These are phyloP conservation scores for Nannobrachium achirus DNA, from an alignment of 2,113 vertebrate genomes.

Conservation along the genomic window DNA sequence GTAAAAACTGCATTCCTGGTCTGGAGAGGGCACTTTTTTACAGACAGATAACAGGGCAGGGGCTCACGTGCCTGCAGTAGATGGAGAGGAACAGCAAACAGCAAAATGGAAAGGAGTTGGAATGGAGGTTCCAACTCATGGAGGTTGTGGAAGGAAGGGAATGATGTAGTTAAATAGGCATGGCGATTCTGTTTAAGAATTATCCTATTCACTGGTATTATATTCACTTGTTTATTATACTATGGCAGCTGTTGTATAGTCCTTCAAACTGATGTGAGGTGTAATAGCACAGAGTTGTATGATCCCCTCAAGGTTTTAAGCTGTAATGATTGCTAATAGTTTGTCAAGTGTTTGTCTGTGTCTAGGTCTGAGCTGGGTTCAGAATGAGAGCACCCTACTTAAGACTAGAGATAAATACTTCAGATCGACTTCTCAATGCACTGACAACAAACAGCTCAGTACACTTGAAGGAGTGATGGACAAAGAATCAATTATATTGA, in stretches of 20 bases:
- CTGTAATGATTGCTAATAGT: neutral
- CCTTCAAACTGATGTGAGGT: neutral
- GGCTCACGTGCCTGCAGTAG: no score
- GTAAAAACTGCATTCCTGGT: no score
- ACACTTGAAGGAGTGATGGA: neutral
- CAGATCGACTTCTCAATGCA: conserved; percentile 1
- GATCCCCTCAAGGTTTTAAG: conserved; percentile 4
- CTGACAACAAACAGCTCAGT: neutral
- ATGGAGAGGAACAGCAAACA: neutral
- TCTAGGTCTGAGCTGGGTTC: neutral
- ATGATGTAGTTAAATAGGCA: conserved; percentile 19
- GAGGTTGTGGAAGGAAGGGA: neutral
- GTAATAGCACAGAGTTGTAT: neutral
- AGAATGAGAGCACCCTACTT: neutral
- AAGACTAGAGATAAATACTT: neutral
- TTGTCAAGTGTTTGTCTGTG: neutral
- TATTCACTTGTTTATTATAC: no score
- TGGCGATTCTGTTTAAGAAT: neutral
- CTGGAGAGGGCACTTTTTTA: no score
- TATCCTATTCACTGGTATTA: no score
- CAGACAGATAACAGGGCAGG: no score
- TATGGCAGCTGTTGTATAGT: neutral
- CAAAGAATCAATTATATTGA: no score
- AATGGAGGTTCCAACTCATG: no score
- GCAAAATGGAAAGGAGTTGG: neutral